Conservation (phyloP, 1,140 invertebrate species). For the Nephila pilipes region DNA sequence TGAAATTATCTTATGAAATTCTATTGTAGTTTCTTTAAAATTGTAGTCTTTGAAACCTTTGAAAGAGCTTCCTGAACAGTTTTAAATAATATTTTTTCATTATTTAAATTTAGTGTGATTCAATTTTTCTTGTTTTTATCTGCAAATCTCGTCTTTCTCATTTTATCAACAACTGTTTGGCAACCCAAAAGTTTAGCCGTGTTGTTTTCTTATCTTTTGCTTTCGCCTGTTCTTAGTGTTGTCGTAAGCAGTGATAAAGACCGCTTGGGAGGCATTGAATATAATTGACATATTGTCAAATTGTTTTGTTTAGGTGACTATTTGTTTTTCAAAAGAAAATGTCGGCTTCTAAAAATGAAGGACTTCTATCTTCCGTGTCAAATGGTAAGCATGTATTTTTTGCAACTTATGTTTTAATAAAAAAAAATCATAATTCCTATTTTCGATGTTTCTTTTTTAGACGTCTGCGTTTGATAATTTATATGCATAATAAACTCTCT, state of each 20-base stretch:
- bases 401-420: too few relatives aligned
- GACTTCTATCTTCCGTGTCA: constrained; percentile 8
- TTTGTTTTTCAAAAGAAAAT: not conserved
- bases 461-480: not conserved
- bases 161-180: too few relatives aligned
- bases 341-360: constrained; percentile 17
- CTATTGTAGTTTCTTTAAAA: too few relatives aligned
- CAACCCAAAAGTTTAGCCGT: constrained; percentile 9
- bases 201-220: constrained; percentile 46
- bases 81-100: too few relatives aligned
- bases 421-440: too few relatives aligned
- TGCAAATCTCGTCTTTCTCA: too few relatives aligned
- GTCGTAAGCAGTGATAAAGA: constrained; percentile 27
- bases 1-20: too few relatives aligned
- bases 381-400: constrained; percentile 9
- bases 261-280: not conserved
- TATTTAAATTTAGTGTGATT: too few relatives aligned
- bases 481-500: not conserved
- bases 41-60: too few relatives aligned
- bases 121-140: too few relatives aligned
- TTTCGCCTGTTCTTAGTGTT: constrained; percentile 33
- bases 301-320: not conserved
- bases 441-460: not conserved
- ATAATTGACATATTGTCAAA: constrained; percentile 13
- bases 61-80: too few relatives aligned